Evolutionary conservation across 2,888 invertebrate genomes (phyloP).

Genomic region (Stenoptilia bipunctidactyla): DNA sequence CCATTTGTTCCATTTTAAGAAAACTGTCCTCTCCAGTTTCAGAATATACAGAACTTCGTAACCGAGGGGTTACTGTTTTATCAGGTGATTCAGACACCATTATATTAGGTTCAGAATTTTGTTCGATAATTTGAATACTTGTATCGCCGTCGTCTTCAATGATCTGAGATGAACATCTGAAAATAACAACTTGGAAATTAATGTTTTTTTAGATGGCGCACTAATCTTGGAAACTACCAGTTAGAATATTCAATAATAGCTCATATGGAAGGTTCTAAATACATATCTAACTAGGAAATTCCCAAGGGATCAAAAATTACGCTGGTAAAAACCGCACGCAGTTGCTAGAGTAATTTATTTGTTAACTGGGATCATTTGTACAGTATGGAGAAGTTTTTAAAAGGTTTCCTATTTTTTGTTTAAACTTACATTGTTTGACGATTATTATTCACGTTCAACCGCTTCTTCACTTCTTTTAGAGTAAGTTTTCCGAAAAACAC

Average conservation of each 20-base stretch:
- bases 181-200: conserved; percentile 1
- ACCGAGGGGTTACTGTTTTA: not conserved
- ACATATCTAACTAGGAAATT: no score
- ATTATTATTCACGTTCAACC: conserved; percentile 23
- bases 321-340: no score
- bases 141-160: conserved; percentile 18
- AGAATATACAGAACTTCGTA: not conserved
- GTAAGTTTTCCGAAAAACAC: conserved; percentile 39
- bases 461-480: conserved; percentile 37
- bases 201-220: not conserved
- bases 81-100: not conserved
- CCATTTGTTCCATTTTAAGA: conserved; percentile 34
- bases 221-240: no score
- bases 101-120: conserved; percentile 41
- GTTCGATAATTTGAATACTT: conserved; percentile 39
- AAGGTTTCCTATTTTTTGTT: not conserved
- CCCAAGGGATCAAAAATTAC: no score
- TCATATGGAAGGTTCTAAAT: no score
- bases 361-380: no score
- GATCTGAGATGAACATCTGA: conserved; percentile 2
- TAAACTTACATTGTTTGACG: conserved; percentile 25
- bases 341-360: no score
- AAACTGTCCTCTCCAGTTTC: conserved; percentile 34
- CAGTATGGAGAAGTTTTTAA: not conserved
- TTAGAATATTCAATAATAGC: no score